These are phyloP conservation scores for Plumapathes pennacea DNA, from an alignment of 92 coral and sea anemone species.

Conservation along the genomic window DNA sequence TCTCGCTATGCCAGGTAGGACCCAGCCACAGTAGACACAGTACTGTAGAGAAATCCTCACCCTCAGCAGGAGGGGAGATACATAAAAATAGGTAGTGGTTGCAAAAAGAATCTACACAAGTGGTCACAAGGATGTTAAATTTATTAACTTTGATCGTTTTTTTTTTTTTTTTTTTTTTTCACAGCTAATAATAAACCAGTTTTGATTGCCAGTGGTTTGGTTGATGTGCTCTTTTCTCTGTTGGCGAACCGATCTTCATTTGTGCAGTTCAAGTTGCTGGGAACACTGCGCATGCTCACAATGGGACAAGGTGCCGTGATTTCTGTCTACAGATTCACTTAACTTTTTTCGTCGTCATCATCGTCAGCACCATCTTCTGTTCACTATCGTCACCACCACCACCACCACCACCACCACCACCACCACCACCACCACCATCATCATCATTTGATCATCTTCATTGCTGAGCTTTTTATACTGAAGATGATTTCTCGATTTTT, in stretches of 20 bases:
- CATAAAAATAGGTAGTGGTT: too few relatives aligned
- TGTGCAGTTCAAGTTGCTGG: constrained; percentile 72
- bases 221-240: constrained; percentile 73
- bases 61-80: too few relatives aligned
- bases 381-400: background rate
- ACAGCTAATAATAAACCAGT: constrained; percentile 77
- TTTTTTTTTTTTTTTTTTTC: background rate
- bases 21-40: too few relatives aligned
- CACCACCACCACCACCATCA: too few relatives aligned
- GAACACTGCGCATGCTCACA: constrained; percentile 78
- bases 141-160: background rate
- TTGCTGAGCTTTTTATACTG: too few relatives aligned
- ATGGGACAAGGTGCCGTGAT: constrained; percentile 93
- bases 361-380: background rate
- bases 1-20: constrained; percentile 84
- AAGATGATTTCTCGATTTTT: background rate
- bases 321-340: too few relatives aligned
- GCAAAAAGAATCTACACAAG: too few relatives aligned
- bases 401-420: background rate
- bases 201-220: constrained; percentile 71
- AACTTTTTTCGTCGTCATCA: too few relatives aligned
- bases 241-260: constrained; percentile 78
- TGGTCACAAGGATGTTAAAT: too few relatives aligned
- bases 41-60: too few relatives aligned
- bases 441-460: too few relatives aligned